Evolutionary conservation across 2,797 vertebrate genomes (phyloP).

Genomic region (Megaceryle alcyon): DNA sequence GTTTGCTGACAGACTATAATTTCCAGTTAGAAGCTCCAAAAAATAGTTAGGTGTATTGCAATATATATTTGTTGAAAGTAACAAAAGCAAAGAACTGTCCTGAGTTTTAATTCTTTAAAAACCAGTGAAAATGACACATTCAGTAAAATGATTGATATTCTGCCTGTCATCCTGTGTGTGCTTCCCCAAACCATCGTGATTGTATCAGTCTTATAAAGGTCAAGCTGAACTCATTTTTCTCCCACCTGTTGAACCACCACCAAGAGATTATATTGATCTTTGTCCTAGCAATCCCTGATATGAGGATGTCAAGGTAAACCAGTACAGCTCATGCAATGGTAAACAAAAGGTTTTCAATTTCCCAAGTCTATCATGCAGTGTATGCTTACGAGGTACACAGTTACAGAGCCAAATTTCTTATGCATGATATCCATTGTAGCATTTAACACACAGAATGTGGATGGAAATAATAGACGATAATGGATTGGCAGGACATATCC

Average conservation of each 20-base stretch:
- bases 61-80: neutral
- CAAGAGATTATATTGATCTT: neutral
- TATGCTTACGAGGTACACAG: neutral
- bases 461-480: neutral
- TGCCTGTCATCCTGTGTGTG: neutral
- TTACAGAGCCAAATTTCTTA: neutral
- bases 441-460: neutral
- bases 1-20: neutral
- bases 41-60: neutral
- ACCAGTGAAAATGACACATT: neutral
- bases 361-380: neutral
- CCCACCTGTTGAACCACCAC: neutral
- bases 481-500: neutral
- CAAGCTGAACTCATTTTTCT: neutral
- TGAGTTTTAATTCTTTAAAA: neutral
- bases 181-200: neutral
- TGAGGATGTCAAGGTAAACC: neutral
- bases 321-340: accelerated
- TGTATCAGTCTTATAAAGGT: neutral
- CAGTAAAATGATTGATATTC: neutral
- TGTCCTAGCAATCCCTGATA: neutral
- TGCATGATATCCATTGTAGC: neutral
- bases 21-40: neutral
- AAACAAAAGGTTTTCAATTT: neutral
- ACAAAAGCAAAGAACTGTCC: neutral